A percentile compares a stretch with the other conserved stretches of the same genome.
Conservation (phyloP, 2,797 vertebrate species). For the Anguilla megastoma region DNA sequence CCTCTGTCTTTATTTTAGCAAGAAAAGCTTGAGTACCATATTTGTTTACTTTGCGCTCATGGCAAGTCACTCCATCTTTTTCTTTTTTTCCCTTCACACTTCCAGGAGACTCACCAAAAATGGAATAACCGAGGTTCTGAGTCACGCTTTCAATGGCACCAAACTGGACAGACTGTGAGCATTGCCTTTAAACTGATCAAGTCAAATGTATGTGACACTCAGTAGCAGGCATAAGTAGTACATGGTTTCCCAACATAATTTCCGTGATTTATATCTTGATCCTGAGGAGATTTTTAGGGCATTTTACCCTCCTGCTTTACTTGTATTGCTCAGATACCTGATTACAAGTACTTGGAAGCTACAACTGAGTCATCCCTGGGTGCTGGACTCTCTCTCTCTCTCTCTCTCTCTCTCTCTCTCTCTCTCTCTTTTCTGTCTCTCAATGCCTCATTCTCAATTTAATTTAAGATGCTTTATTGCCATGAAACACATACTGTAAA, state of each 20-base stretch:
- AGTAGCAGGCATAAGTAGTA: neutral
- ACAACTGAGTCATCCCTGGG: neutral
- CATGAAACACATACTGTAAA: too few species aligned
- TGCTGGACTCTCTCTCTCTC: neutral
- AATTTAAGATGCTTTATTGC: too few species aligned
- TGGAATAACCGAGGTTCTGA: conserved; percentile 71
- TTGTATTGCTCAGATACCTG: neutral
- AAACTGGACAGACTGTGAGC: conserved; percentile 76
- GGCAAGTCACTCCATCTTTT: conserved; percentile 5
- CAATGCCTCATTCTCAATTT: too few species aligned
- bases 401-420: too few species aligned
- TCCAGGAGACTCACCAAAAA: conserved; percentile 74
- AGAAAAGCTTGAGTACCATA: neutral
- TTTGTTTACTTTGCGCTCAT: neutral
- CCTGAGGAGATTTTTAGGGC: neutral
- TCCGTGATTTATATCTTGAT: neutral
- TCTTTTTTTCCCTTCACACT: conserved; percentile 17
- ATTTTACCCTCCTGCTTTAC: neutral
- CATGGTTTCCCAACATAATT: neutral
- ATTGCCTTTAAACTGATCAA: conserved; percentile 2
- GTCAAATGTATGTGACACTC: neutral
- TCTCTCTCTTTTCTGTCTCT: too few species aligned
- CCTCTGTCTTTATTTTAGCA: neutral
- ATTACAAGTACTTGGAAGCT: neutral
- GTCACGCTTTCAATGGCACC: conserved; percentile 74